Evolutionary conservation across 2,797 vertebrate species (phyloP), one percentile per base, ranked within the genome.

Genomic region (Kryptopterus vitreolus): DNA sequence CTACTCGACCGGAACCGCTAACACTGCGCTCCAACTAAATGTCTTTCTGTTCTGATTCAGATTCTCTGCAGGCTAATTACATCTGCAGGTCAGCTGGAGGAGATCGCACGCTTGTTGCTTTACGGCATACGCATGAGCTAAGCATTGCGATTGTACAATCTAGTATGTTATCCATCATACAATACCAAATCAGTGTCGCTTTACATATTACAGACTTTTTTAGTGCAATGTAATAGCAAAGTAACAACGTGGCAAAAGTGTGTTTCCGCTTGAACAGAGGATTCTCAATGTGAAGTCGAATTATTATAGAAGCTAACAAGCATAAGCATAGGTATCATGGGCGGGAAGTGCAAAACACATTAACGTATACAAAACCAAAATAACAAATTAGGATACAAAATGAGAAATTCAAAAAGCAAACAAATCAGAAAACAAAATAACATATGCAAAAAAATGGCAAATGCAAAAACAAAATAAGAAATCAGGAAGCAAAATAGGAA

Each of bases 41-140:
- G 26, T 26, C 59, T 48, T 65, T 63, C 43, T 43, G 29, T 63
- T 59, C 65, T 33, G 35, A 16, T 43, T 52, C 59, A 52, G 31
- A 53, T 52, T 81, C 43, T 65, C 66, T 75, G 46, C 62, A 18
- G 71, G 66, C 33, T 77, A 53, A 71, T 72, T 81, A 71, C 58
- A 38, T 77, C 12, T 50, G 0, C 73, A 69, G 52, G 73, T 70
- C 71, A 76, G 29, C 31, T 46, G 55, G 65, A 65, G 35, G 52
- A 35, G 22, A 24, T 3, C n/a, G 15, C 8, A 9, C 0, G 31
- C n/a, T 18, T 18, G 33, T 24, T 52, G 38, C 46, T 70, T 78
- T 78, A 78, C 66, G 76, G 78, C 59, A 66, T 38, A 70, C 65
- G 22, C 5, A 46, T 66, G 53, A 58, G 22, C 31, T 66, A 38